A percentile compares a stretch with the other conserved stretches of the same genome.
These are phyloP conservation scores for Itoplectis maculator DNA, from an alignment of 2,888 invertebrate species.

Conservation along the genomic window DNA sequence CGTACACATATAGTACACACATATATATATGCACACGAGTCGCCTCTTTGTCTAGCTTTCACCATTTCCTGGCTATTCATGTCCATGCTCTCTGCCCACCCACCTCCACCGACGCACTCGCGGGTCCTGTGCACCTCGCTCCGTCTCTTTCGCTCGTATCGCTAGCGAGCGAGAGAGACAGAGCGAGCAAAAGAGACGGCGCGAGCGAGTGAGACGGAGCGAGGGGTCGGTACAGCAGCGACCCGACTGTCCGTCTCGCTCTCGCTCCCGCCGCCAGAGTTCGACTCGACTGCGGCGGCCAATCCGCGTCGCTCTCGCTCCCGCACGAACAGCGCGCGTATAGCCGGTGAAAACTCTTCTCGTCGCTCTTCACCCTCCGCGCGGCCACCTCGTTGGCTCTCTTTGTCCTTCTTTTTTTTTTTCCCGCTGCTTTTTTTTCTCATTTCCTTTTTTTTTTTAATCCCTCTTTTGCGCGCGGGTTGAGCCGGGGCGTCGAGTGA, in stretches of 20 bases:
- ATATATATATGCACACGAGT: conserved; percentile 8
- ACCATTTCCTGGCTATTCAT: conserved; percentile 19
- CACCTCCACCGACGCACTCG: conserved; percentile 5
- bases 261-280: not conserved
- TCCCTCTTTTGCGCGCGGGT: conserved; percentile 56
- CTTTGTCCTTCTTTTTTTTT: conserved; percentile 23
- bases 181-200: no score
- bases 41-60: conserved; percentile 54
- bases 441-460: conserved; percentile 39
- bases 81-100: conserved; percentile 35
- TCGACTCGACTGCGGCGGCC: not conserved
- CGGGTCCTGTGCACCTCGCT: not conserved
- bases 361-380: conserved; percentile 53
- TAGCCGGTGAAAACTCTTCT: conserved; percentile 39
- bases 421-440: conserved; percentile 6
- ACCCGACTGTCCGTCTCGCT: not conserved
- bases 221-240: conserved; percentile 30
- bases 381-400: conserved; percentile 44
- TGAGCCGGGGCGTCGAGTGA: conserved; percentile 74
- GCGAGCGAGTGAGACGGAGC: no score
- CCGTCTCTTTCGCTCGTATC: conserved; percentile 1
- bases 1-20: not conserved
- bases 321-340: not conserved
- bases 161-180: not conserved
- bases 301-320: not conserved